Conservation (phyloP, 2,888 invertebrate species). For the Tricholauxania praeusta region DNA sequence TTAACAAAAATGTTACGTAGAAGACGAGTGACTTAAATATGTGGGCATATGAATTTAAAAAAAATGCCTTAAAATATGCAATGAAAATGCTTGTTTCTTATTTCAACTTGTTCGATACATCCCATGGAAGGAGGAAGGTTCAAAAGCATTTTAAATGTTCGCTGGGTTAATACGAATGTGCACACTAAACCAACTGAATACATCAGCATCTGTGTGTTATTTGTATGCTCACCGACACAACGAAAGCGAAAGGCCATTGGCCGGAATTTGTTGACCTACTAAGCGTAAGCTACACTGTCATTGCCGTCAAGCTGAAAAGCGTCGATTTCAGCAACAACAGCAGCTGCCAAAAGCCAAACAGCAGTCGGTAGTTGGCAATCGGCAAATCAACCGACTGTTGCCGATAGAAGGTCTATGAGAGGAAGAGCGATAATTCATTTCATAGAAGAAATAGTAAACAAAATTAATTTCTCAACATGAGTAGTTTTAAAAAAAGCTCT, state of each 20-base stretch:
- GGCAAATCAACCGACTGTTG: no score
- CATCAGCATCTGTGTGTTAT: conserved; percentile 29
- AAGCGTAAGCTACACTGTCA: conserved; percentile 64
- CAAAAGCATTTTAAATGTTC: no score
- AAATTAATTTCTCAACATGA: conserved; percentile 2
- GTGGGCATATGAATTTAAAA: no score
- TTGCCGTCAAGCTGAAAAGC: conserved; percentile 62
- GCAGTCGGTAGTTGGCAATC: neutral
- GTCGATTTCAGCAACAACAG: conserved; percentile 43
- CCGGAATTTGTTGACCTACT: conserved; percentile 70
- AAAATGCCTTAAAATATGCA: no score
- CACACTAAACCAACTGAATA: neutral
- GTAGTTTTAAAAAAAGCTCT: neutral
- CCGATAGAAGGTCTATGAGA: no score
- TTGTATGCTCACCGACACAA: conserved; percentile 57
- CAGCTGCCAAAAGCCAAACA: conserved; percentile 9
- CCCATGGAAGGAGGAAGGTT: no score
- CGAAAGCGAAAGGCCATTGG: conserved; percentile 69
- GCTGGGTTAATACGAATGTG: no score
- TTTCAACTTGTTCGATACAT: no score
- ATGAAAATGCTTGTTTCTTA: no score
- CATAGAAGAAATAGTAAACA: neutral
- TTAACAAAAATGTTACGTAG: no score
- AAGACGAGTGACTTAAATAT: no score
- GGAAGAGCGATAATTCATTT: neutral